These are phyloP conservation scores for Scrobipalpa atriplicella DNA, from an alignment of 2,888 invertebrate genomes.

Conservation along the genomic window DNA sequence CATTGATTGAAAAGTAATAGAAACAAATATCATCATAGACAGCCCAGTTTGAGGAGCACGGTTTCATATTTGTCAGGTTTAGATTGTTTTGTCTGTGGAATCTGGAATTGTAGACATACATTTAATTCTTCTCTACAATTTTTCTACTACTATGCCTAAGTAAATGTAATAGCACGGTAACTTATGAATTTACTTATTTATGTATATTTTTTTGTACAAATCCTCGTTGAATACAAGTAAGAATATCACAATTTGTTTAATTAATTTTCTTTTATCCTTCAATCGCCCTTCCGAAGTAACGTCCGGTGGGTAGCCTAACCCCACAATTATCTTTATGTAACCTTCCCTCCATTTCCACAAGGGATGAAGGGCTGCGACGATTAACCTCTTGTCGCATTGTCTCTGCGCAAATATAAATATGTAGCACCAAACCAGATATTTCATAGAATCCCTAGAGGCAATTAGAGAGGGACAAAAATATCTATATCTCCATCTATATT, in stretches of 20 bases:
- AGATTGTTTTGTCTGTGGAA: background rate
- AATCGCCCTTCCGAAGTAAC: conserved; percentile 31
- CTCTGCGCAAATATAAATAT: background rate
- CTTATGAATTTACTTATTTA: conserved; percentile 26
- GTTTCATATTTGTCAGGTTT: background rate
- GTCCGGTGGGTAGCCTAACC: background rate
- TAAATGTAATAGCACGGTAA: conserved; percentile 13
- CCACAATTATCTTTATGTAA: conserved; percentile 42
- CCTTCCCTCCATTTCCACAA: conserved; percentile 27
- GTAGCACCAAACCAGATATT: background rate
- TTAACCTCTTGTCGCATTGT: conserved; percentile 8
- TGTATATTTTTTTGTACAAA: conserved; percentile 33
- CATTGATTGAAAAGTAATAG: too few species aligned
- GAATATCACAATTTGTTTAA: conserved; percentile 34
- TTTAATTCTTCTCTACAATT: background rate
- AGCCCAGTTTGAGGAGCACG: too few species aligned
- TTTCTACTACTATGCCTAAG: background rate
- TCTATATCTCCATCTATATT: too few species aligned
- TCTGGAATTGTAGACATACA: background rate
- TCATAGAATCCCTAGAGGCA: background rate
- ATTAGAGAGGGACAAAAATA: too few species aligned
- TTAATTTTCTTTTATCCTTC: conserved; percentile 37
- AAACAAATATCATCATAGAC: too few species aligned
- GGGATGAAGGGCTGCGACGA: conserved; percentile 19
- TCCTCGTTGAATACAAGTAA: conserved; percentile 39